These are phyloP conservation scores for Poliocrania exsul DNA, from an alignment of 2,797 vertebrate species.

Conservation along the genomic window DNA sequence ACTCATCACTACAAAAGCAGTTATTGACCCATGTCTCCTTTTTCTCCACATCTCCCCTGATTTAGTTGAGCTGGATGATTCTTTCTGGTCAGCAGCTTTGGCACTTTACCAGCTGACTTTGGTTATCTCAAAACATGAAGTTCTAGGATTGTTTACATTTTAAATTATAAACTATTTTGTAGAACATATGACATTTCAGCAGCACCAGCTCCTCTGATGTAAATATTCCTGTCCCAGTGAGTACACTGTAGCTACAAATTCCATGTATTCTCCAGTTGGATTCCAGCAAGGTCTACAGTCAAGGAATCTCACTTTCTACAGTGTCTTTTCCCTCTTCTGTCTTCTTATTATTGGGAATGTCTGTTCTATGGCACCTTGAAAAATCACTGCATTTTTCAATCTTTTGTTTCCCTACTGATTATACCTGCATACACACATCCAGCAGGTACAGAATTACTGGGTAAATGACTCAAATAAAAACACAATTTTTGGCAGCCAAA, in stretches of 20 bases:
- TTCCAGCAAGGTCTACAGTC: not conserved
- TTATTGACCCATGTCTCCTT: not conserved
- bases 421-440: not conserved
- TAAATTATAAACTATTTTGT: not conserved
- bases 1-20: not conserved
- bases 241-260: not conserved
- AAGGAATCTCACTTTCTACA: not conserved
- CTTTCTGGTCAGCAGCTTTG: not conserved
- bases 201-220: not conserved
- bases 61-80: not conserved
- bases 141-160: not conserved
- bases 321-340: not conserved
- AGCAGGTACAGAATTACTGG: not conserved
- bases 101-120: not conserved
- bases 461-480: not conserved
- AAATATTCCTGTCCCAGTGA: not conserved
- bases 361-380: not conserved
- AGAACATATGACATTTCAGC: not conserved
- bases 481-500: not conserved
- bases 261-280: not conserved
- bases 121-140: not conserved
- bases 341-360: not conserved
- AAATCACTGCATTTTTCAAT: not conserved
- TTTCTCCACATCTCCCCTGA: not conserved
- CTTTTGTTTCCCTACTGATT: not conserved